Percentiles rank a stretch among this genome's conserved stretches.
phyloP scores from a whole-genome alignment of 2,888 invertebrate genomes.

The Zeuzera pyrina region DNA sequence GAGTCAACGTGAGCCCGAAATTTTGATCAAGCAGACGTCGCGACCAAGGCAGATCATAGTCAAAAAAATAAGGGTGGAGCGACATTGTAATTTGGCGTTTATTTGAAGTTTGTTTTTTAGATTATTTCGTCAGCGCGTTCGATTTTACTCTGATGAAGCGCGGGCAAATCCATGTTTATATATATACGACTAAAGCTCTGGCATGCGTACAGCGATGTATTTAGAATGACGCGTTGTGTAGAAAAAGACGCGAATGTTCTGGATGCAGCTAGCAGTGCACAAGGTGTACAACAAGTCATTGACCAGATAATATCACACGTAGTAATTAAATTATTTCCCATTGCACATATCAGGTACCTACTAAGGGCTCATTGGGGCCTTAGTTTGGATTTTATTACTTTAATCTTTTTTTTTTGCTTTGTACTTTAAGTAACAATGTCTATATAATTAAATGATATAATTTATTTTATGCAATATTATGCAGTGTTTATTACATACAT shows the following conservation, averaged over 20 bases:
- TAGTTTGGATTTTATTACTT: too few relatives aligned
- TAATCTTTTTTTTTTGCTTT: too few relatives aligned
- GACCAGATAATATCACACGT: too few relatives aligned
- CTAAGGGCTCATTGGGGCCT: too few relatives aligned
- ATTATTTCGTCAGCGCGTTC: constrained; percentile 15
- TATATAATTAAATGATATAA: too few relatives aligned
- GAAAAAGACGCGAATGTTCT: constrained; percentile 3
- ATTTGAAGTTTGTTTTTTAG: constrained; percentile 9
- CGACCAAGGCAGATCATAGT: constrained; percentile 49
- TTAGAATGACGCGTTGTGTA: background rate
- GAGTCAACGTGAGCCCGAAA: constrained; percentile 51
- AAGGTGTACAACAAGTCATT: too few relatives aligned
- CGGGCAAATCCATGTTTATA: constrained; percentile 22
- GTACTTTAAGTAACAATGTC: too few relatives aligned
- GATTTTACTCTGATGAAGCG: constrained; percentile 18
- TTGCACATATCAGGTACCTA: too few relatives aligned
- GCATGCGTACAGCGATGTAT: background rate
- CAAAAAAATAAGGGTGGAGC: constrained; percentile 42
- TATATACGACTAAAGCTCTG: too few relatives aligned
- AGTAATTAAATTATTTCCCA: too few relatives aligned
- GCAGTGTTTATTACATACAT: too few relatives aligned
- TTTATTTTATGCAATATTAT: too few relatives aligned
- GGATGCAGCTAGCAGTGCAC: constrained; percentile 13
- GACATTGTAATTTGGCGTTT: constrained; percentile 31
- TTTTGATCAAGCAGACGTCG: constrained; percentile 54